phyloP scores from a whole-genome alignment of 2,888 invertebrate species.

The Clanis bilineata region DNA sequence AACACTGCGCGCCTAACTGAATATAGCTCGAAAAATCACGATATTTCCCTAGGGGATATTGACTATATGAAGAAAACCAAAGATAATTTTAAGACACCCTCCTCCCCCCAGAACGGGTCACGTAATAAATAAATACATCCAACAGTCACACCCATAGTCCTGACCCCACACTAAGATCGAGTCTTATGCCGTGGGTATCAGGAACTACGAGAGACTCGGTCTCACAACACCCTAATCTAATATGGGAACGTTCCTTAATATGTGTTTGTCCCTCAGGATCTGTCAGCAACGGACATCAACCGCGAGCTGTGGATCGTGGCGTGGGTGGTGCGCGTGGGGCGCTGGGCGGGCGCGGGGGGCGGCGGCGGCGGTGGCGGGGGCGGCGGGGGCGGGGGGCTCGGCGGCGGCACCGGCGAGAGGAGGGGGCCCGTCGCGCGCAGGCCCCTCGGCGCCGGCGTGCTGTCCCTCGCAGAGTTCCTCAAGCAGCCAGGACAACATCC shows the following conservation, averaged over 20 bases:
- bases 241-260: neutral
- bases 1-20: no score
- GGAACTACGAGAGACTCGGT: no score
- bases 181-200: no score
- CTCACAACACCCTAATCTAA: no score
- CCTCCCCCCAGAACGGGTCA: no score
- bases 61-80: no score
- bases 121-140: no score
- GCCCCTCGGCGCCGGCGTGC: conserved; percentile 93
- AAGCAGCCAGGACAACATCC: conserved; percentile 80
- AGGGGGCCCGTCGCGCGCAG: conserved; percentile 84
- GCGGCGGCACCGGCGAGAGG: conserved; percentile 77
- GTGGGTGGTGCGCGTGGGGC: conserved; percentile 94
- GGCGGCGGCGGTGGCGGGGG: conserved; percentile 57
- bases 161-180: no score
- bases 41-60: no score
- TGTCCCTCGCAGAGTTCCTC: conserved; percentile 87
- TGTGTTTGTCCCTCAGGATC: conserved; percentile 77
- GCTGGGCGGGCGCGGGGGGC: conserved; percentile 84
- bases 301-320: conserved; percentile 94
- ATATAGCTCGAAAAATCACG: no score
- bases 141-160: no score
- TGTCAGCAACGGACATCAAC: conserved; percentile 92
- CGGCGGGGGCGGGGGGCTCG: conserved; percentile 48
- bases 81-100: no score